Base-by-base conservation (phyloP, 1,140 invertebrate species). In the Eumeta japonica region DNA sequence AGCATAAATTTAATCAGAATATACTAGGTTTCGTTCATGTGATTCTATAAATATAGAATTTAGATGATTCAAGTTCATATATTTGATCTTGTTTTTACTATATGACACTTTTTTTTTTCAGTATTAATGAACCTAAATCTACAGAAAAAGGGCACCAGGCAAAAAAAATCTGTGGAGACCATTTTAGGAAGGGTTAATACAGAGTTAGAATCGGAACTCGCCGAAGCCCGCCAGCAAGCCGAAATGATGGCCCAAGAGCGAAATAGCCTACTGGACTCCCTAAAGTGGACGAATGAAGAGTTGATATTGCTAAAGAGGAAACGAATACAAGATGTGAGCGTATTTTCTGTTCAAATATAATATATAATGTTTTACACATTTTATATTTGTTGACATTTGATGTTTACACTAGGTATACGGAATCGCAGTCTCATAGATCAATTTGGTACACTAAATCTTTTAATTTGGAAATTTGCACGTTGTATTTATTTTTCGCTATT, bases 301-400 rank as follows among this genome's bases (percentile, higher is more conserved):
- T 84, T 85, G 41, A 81, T 84, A 53, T 62, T 78, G 14, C 60
- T 89, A 42, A 88, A 89, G 48, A 84, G 83, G 41, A 89, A 88
- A 53, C 72, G 87, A 16, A 70, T 89, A 44, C 82, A 88, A 52
- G 87, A 89, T 70, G 80, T 86, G 62, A 82, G 83, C 79, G 35
- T 14, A 20, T 37, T 10, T 11, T 28, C 32, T 37, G 7, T 43
- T 37, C 29, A 11, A 39, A 16, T 11, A 10, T n/a, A n/a, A n/a
- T n/a, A n/a, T n/a, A n/a, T n/a, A n/a, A n/a, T 18, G 16, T 24
- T 24, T 24, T 24, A 7, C n/a, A 24, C n/a, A 7, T 24, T 24
- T 7, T 27, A 40, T n/a, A 4, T 40, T 24, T 16, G 5, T 20
- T 40, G 5, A 9, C 14, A 13, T 12, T 24, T 28, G 19, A 27